These are phyloP conservation scores for Pygoscelis antarcticus DNA, from an alignment of 2,113 vertebrate genomes.

Conservation along the genomic window DNA sequence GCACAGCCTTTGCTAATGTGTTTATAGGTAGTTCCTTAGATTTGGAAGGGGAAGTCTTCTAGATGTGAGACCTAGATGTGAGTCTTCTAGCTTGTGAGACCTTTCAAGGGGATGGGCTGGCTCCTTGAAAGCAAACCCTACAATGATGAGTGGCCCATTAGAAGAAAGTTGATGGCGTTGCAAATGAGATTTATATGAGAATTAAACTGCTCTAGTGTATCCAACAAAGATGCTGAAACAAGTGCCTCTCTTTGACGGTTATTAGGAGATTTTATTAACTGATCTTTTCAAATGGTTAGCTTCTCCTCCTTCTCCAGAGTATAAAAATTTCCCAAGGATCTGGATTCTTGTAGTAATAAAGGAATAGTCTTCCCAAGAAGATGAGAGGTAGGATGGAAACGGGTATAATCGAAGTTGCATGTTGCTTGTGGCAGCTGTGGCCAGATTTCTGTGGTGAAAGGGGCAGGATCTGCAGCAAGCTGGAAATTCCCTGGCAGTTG, in stretches of 20 bases:
- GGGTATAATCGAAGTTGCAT: background rate
- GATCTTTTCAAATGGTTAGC: constrained; percentile 5
- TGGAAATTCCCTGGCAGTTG: constrained; percentile 20
- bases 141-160: constrained; percentile 30
- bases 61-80: background rate
- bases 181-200: constrained; percentile 61
- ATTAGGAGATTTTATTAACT: constrained; percentile 58
- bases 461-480: background rate
- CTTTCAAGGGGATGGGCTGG: background rate
- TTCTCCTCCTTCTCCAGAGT: background rate
- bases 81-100: background rate
- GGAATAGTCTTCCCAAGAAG: background rate
- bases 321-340: background rate
- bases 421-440: background rate
- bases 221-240: constrained; percentile 28
- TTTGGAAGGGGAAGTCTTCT: background rate
- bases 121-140: constrained; percentile 43
- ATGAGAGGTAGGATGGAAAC: background rate
- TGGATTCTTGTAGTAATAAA: background rate
- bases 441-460: background rate
- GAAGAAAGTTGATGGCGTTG: constrained; percentile 35
- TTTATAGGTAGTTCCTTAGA: background rate
- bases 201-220: constrained; percentile 45
- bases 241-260: background rate
- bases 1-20: background rate